phyloP scores from a whole-genome alignment of 2,797 vertebrate species.

The Clarias pachynema region DNA sequence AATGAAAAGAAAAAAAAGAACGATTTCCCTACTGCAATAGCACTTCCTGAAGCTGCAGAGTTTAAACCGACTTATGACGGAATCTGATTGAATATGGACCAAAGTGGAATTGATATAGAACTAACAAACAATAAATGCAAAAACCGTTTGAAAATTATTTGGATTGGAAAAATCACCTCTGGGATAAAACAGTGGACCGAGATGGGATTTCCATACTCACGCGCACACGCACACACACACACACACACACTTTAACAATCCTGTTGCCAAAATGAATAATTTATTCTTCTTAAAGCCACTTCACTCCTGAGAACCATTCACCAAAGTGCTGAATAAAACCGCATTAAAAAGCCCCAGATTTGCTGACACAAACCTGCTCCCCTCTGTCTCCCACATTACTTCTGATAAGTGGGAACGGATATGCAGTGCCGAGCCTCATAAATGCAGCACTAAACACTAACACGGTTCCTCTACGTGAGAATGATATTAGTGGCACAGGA shows the following conservation, averaged over 20 bases:
- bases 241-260: slow-evolving; percentile 26
- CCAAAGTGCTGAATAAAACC: slow-evolving; percentile 56
- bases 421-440: slow-evolving; percentile 34
- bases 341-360: slow-evolving; percentile 56
- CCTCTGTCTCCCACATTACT: slow-evolving; percentile 41
- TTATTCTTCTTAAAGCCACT: slow-evolving; percentile 54
- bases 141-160: neutral
- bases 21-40: slow-evolving; percentile 27
- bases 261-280: slow-evolving; percentile 60
- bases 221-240: neutral
- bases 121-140: slow-evolving; percentile 1
- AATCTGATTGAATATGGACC: slow-evolving; percentile 6
- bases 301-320: slow-evolving; percentile 59
- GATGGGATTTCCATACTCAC: neutral
- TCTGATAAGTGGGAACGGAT: slow-evolving; percentile 36
- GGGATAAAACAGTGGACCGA: neutral
- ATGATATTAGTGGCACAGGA: slow-evolving; percentile 27
- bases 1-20: slow-evolving; percentile 11
- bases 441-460: slow-evolving; percentile 42
- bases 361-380: slow-evolving; percentile 53
- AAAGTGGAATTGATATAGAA: neutral
- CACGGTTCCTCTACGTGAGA: slow-evolving; percentile 9
- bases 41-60: neutral
- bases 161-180: slow-evolving; percentile 20
- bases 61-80: slow-evolving; percentile 6